phyloP scores from a whole-genome alignment of 2,888 invertebrate genomes.

The Lochmaea crataegi region DNA sequence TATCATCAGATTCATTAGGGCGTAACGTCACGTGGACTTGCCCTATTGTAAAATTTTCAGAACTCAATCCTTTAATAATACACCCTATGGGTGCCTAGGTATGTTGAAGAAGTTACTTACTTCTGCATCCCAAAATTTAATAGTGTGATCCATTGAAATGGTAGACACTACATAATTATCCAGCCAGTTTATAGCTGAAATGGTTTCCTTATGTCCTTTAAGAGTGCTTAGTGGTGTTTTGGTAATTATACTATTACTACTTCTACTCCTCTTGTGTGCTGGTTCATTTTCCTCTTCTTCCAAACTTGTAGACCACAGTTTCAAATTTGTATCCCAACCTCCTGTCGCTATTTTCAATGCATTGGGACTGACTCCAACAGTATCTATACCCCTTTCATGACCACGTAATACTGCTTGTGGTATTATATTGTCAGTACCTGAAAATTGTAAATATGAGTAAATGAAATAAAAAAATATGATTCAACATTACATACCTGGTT shows the following conservation, averaged over 20 bases:
- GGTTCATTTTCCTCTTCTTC: slow-evolving; percentile 58
- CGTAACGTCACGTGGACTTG: no score
- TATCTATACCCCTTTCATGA: slow-evolving; percentile 93
- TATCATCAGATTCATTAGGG: no score
- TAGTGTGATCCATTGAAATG: slow-evolving; percentile 94
- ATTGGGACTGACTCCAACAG: slow-evolving; percentile 81
- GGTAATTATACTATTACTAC: slow-evolving; percentile 47
- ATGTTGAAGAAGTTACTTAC: no score
- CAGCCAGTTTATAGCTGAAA: slow-evolving; percentile 88
- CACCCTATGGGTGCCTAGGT: no score
- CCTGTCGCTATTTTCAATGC: slow-evolving; percentile 80
- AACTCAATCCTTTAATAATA: no score
- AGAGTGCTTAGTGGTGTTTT: slow-evolving; percentile 87
- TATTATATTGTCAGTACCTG: slow-evolving; percentile 76
- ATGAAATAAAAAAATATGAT: neutral
- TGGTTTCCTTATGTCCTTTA: slow-evolving; percentile 92
- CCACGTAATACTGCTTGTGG: slow-evolving; percentile 87
- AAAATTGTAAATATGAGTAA: slow-evolving; percentile 67
- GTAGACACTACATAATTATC: slow-evolving; percentile 83
- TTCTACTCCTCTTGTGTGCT: slow-evolving; percentile 57
- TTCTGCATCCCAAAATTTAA: slow-evolving; percentile 94
- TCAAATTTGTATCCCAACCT: slow-evolving; percentile 92
- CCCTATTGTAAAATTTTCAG: no score
- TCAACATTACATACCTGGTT: slow-evolving; percentile 35
- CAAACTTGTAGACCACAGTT: slow-evolving; percentile 84